Evolutionary conservation across 2,113 vertebrate species (phyloP), one percentile per base, ranked within the genome.

Genomic region (Sorex fumeus): DNA sequence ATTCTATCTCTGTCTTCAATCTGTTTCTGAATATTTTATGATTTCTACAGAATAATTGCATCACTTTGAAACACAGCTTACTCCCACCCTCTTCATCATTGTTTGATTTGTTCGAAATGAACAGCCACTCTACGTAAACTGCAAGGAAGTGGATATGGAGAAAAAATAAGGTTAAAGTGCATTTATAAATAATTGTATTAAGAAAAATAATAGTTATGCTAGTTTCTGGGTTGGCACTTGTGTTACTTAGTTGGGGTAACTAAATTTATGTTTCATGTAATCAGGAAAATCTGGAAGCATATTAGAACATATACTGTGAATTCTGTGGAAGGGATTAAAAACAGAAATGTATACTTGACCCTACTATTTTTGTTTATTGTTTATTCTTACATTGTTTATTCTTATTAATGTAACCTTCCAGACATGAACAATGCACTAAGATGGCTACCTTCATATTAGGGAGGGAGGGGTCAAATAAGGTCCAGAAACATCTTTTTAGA

Each of bases 351-450:
- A 40, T 40, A 40, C 40, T 28, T 87, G 91, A 76, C 13, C 12
- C 12, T 76, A 84, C 90, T 57, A 90, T 93, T 43, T 85, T 77
- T 8, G 92, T 70, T 82, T 28, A 66, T 25, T 93, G n/a, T 74
- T 85, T 18, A 70, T 70, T 7, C 28, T 40, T 40, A 40, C 40
- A 66, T 25, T 93, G n/a, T 74, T 85, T 18, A 70, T 70, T 7
- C 28, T 40, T 40, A 40, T n/a, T n/a, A n/a, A n/a, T n/a, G n/a
- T n/a, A n/a, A n/a, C n/a, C n/a, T n/a, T n/a, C n/a, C n/a, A n/a
- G n/a, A n/a, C n/a, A n/a, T n/a, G n/a, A n/a, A n/a, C n/a, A n/a
- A n/a, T 93, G 71, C 40, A 53, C 12, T 82, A 88, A 90, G 47
- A 32, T 47, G 62, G 19, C 90, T 93, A 89, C 16, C 13, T 77